Percentiles rank a stretch among this genome's conserved stretches.
These are phyloP conservation scores for Eulimnadia texana DNA, from an alignment of 1,140 invertebrate genomes.

Conservation along the genomic window DNA sequence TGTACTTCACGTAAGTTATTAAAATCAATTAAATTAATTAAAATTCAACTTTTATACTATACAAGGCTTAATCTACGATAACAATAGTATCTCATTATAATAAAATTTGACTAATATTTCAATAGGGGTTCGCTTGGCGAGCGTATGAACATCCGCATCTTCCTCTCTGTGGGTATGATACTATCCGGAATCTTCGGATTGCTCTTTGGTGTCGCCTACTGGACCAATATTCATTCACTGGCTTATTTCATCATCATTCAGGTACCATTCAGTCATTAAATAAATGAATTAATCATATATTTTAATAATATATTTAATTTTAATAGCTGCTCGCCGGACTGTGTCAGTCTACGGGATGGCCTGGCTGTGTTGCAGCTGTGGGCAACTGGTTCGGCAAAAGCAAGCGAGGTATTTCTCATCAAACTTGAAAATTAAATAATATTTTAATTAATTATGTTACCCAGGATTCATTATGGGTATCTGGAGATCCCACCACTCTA, in stretches of 20 bases:
- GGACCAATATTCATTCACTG: constrained; percentile 65
- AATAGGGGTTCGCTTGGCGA: constrained; percentile 76
- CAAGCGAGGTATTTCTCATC: constrained; percentile 43
- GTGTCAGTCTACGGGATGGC: constrained; percentile 82
- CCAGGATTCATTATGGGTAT: constrained; percentile 83
- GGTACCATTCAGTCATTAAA: constrained; percentile 36
- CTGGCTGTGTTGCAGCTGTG: constrained; percentile 81
- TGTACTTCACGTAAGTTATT: constrained; percentile 62
- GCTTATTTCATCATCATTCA: constrained; percentile 76
- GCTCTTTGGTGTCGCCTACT: constrained; percentile 73
- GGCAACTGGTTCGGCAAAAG: constrained; percentile 92
- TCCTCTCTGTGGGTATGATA: constrained; percentile 78
- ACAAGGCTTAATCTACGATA: neutral
- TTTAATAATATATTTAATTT: neutral
- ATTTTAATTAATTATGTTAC: neutral
- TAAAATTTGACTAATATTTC: neutral
- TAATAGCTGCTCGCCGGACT: constrained; percentile 59
- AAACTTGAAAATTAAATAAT: neutral
- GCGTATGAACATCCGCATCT: constrained; percentile 79
- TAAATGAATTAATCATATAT: neutral
- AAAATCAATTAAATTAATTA: neutral
- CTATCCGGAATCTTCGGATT: constrained; percentile 73
- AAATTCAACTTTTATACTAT: neutral
- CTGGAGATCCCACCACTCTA: constrained; percentile 88
- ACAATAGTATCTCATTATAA: neutral